A percentile compares a stretch with the other conserved stretches of the same genome.
Evolutionary conservation across 2,888 invertebrate species (phyloP).

Genomic region (Drosophila prostipennis): DNA sequence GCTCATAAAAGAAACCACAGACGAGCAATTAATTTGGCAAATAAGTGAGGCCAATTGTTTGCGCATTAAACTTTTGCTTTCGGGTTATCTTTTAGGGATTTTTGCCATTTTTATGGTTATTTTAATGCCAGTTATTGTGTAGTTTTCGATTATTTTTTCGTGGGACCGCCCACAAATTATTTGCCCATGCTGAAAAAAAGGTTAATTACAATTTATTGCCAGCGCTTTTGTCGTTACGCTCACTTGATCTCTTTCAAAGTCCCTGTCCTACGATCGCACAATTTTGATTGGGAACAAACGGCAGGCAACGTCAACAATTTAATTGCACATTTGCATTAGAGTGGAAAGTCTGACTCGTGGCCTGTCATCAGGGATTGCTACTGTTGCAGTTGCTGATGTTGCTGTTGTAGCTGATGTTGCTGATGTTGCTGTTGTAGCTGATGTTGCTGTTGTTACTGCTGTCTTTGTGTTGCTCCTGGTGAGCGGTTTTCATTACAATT

Average conservation of each 20-base stretch:
- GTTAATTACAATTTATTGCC: constrained; percentile 77
- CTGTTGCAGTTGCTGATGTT: constrained; percentile 35
- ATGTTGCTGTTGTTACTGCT: constrained; percentile 7
- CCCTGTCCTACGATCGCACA: constrained; percentile 73
- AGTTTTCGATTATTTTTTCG: constrained; percentile 21
- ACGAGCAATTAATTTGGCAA: constrained; percentile 56
- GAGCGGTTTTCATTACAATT: constrained; percentile 65
- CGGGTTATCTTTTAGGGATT: constrained; percentile 19
- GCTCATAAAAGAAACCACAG: constrained; percentile 47
- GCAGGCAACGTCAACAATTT: constrained; percentile 76
- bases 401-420: background rate
- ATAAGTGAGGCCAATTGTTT: constrained; percentile 51
- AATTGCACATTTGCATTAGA: constrained; percentile 80
- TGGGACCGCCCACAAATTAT: constrained; percentile 60
- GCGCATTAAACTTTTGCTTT: constrained; percentile 44
- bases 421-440: constrained; percentile 16
- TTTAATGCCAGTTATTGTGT: constrained; percentile 41
- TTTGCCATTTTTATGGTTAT: constrained; percentile 17
- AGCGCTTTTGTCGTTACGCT: constrained; percentile 64
- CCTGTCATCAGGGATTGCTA: constrained; percentile 54
- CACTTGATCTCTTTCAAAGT: constrained; percentile 48
- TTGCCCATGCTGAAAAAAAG: constrained; percentile 49
- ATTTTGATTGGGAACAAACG: constrained; percentile 71
- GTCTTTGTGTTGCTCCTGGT: constrained; percentile 50
- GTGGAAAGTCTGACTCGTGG: constrained; percentile 60